These are phyloP conservation scores for Drosophila malerkotliana DNA, from an alignment of 1,140 invertebrate genomes.

Conservation along the genomic window DNA sequence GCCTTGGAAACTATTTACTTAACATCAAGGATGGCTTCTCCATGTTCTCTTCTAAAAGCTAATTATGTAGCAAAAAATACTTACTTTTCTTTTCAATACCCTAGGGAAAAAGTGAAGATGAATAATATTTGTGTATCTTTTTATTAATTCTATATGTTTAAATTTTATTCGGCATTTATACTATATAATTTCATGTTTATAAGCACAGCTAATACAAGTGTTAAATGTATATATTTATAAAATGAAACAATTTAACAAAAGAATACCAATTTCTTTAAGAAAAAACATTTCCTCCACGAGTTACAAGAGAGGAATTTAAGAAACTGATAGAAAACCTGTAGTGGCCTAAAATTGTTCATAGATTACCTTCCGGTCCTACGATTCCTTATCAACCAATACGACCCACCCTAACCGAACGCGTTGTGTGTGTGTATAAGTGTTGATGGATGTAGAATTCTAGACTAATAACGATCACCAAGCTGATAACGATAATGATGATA, in stretches of 20 bases:
- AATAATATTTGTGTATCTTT: not conserved
- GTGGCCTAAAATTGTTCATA: not conserved
- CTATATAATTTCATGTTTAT: not conserved
- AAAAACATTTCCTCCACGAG: too few species aligned
- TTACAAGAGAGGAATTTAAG: not conserved
- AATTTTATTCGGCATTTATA: constrained; percentile 2
- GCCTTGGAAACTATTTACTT: constrained; percentile 9
- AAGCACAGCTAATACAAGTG: too few species aligned
- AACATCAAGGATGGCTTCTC: not conserved
- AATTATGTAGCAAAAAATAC: not conserved
- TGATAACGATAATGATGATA: constrained; percentile 44
- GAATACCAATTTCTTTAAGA: not conserved
- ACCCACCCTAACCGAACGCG: constrained; percentile 25
- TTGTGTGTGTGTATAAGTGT: constrained; percentile 49
- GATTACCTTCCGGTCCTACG: constrained; percentile 3
- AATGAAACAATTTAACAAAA: not conserved
- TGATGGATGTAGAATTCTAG: constrained; percentile 40
- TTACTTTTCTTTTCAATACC: not conserved
- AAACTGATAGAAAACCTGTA: not conserved
- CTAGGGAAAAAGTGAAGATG: not conserved
- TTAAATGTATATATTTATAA: constrained; percentile 1
- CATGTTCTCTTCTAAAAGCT: not conserved
- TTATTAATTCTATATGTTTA: not conserved
- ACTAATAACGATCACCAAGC: constrained; percentile 39
- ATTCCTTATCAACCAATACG: constrained; percentile 8